A percentile compares a stretch with the other conserved stretches of the same genome.
These are phyloP conservation scores for Parotia lawesii DNA, from an alignment of 2,113 vertebrate species.

Conservation along the genomic window DNA sequence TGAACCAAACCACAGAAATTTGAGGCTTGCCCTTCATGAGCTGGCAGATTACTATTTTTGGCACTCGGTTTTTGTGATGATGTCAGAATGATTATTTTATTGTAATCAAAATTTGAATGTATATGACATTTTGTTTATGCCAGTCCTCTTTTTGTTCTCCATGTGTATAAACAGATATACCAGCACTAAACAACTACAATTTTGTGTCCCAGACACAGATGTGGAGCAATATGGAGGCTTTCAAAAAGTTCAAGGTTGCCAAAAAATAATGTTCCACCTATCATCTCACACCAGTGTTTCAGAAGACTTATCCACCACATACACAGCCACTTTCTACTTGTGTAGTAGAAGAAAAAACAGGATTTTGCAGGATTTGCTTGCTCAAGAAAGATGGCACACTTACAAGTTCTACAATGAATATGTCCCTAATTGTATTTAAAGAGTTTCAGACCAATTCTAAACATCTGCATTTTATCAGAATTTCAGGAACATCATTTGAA, in stretches of 20 bases:
- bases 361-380: neutral
- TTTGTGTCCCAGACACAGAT: conserved; percentile 62
- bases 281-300: neutral
- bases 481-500: neutral
- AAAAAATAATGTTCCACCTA: conserved; percentile 59
- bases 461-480: neutral
- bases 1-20: conserved; percentile 34
- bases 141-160: conserved; percentile 67
- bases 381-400: neutral
- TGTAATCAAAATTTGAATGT: conserved; percentile 66
- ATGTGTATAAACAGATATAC: conserved; percentile 68
- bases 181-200: conserved; percentile 59
- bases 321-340: neutral
- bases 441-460: neutral
- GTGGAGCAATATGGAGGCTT: conserved; percentile 37
- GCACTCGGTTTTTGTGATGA: conserved; percentile 18
- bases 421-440: neutral
- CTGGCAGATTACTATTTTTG: conserved; percentile 50
- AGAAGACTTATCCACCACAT: neutral
- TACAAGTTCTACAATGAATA: neutral
- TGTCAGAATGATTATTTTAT: conserved; percentile 68
- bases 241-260: conserved; percentile 7
- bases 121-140: conserved; percentile 72
- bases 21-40: conserved; percentile 21
- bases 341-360: neutral